phyloP scores from a whole-genome alignment of 2,888 invertebrate species.

The Eilema caniola region DNA sequence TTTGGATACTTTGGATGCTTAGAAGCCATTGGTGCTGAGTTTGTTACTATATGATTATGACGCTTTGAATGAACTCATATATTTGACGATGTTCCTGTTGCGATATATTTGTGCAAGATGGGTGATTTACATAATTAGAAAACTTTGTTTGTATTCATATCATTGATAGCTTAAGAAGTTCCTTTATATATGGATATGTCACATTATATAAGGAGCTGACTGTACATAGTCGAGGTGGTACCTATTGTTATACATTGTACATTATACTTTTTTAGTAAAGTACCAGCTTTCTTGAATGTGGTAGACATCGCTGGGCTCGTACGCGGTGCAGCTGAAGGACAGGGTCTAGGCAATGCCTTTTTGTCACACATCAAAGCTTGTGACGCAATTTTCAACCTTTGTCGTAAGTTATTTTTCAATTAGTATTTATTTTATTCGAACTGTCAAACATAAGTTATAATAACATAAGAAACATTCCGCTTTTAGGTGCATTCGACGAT shows the following conservation, averaged over 20 bases:
- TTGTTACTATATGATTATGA: too few relatives aligned
- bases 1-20: too few relatives aligned
- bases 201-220: too few relatives aligned
- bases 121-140: too few relatives aligned
- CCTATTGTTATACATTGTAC: background rate
- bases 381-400: conserved; percentile 98
- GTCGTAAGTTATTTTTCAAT: conserved; percentile 89
- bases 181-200: too few relatives aligned
- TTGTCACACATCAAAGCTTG: conserved; percentile 99
- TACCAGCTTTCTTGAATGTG: conserved; percentile 98
- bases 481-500: conserved; percentile 97
- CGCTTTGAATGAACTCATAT: too few relatives aligned
- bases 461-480: background rate
- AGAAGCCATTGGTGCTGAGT: too few relatives aligned
- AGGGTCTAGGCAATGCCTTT: conserved; percentile 99
- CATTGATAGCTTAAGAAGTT: too few relatives aligned
- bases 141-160: too few relatives aligned
- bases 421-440: background rate
- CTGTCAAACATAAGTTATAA: too few relatives aligned
- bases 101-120: too few relatives aligned
- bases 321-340: conserved; percentile 98
- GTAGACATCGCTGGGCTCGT: conserved; percentile 99
- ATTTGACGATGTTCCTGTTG: too few relatives aligned
- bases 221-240: background rate
- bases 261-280: conserved; percentile 91